phyloP scores from a whole-genome alignment of 2,113 vertebrate genomes.

The Paraplagusia blochii region DNA sequence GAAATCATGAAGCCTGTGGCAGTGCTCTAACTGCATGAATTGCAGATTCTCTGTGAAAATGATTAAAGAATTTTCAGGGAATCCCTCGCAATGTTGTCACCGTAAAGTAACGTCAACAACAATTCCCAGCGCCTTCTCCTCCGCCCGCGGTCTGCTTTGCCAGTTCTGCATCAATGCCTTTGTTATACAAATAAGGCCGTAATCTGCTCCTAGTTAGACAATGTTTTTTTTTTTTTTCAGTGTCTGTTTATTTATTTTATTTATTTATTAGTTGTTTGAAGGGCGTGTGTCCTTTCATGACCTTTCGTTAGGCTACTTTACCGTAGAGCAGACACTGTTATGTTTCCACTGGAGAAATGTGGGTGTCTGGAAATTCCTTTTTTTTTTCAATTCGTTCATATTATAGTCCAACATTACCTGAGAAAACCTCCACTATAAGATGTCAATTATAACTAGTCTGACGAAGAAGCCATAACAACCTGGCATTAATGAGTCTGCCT shows the following conservation, averaged over 20 bases:
- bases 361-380: slow-evolving; percentile 2
- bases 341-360: slow-evolving; percentile 6
- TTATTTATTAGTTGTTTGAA: background rate
- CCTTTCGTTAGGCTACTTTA: background rate
- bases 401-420: slow-evolving; percentile 7
- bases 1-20: too few species aligned
- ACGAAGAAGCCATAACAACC: slow-evolving; percentile 14
- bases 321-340: background rate
- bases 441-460: slow-evolving; percentile 16
- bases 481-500: slow-evolving; percentile 21
- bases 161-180: too few species aligned
- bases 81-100: too few species aligned
- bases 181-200: slow-evolving; percentile 3
- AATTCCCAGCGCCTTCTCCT: too few species aligned
- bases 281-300: background rate
- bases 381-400: too few species aligned
- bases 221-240: too few species aligned
- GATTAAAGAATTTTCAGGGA: too few species aligned
- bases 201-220: background rate
- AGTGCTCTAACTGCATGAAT: too few species aligned
- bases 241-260: background rate
- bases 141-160: too few species aligned
- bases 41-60: too few species aligned
- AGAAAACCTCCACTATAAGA: slow-evolving; percentile 2
- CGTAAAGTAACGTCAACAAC: too few species aligned